phyloP scores from a whole-genome alignment of 2,888 invertebrate species.

The Schrankia costaestrigalis region DNA sequence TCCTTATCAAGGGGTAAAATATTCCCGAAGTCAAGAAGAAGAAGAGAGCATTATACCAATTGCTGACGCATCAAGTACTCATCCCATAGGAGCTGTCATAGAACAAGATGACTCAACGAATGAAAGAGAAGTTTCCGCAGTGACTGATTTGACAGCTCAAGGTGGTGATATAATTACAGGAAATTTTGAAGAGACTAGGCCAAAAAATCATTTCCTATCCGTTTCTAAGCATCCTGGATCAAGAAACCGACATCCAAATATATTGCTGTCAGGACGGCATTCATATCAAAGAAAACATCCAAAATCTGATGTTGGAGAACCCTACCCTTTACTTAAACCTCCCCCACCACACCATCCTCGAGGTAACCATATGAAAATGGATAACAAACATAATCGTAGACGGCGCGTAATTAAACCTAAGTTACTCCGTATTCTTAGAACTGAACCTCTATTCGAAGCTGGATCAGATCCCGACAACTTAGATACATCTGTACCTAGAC shows the following conservation, averaged over 20 bases:
- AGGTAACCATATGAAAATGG: slow-evolving; percentile 42
- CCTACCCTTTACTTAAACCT: slow-evolving; percentile 70
- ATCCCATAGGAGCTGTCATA: slow-evolving; percentile 73
- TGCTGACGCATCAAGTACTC: slow-evolving; percentile 63
- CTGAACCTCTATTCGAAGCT: slow-evolving; percentile 62
- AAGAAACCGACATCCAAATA: slow-evolving; percentile 57
- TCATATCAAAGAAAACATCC: slow-evolving; percentile 57
- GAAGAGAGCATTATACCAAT: slow-evolving; percentile 68
- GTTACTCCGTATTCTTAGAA: slow-evolving; percentile 51
- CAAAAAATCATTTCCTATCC: slow-evolving; percentile 44
- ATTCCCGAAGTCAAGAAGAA: slow-evolving; percentile 74
- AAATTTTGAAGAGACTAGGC: slow-evolving; percentile 47
- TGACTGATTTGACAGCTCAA: slow-evolving; percentile 48
- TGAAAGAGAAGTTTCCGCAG: slow-evolving; percentile 47
- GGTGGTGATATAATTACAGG: slow-evolving; percentile 43
- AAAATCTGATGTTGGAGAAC: slow-evolving; percentile 56
- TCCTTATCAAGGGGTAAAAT: slow-evolving; percentile 70
- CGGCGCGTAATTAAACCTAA: slow-evolving; percentile 57
- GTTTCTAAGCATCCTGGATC: slow-evolving; percentile 43
- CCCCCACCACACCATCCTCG: slow-evolving; percentile 58
- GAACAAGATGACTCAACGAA: slow-evolving; percentile 61
- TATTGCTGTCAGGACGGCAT: slow-evolving; percentile 46
- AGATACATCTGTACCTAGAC: slow-evolving; percentile 45
- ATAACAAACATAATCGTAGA: slow-evolving; percentile 47
- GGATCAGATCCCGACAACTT: slow-evolving; percentile 42